Evolutionary conservation across 1,140 invertebrate species (phyloP), one percentile per base, ranked within the genome.

Genomic region (Tetraneura akinire): DNA sequence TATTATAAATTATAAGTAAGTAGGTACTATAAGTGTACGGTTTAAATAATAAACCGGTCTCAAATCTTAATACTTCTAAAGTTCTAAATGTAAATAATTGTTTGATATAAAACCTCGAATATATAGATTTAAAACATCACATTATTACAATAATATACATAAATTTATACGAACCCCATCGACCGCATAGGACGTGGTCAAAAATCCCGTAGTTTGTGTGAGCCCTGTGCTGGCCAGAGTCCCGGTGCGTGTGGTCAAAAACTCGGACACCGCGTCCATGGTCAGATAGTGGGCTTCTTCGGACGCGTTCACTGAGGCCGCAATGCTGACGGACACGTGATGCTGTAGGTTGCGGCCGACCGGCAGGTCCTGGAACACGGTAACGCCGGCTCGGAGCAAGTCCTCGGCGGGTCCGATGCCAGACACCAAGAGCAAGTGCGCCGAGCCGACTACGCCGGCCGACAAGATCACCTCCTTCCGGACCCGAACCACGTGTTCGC

Each of bases 361-460:
- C 0, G 86, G 81, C 0, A 92, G 84, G 81, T 91, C 87, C 21
- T 86, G 84, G 9, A 87, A 82, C 0, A 87, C 82, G 5, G 85
- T 83, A 32, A 90, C 87, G 5, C 86, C 86, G 0, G 88, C 82
- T 23, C 86, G 85, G 1, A 86, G 82, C 1, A 92, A 83, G 14
- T 91, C 87, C 47, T 89, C 85, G 45, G 85, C 87, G 5, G 91
- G 90, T 0, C 91, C 92, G 13, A 93, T 87, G 3, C 92, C 92
- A 0, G 91, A 92, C 3, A 93, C 85, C 89, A 93, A 90, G 14
- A 94, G 85, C 4, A 94, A 82, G 83, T 93, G 91, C 0, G 92
- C 90, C 6, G 91, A 90, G 71, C 91, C 91, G 53, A 93, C 88
- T 0, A 91, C 87, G 1, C 92, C 92, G 18, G 89, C 91, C 45